These are phyloP conservation scores for Herminia tarsipennalis DNA, from an alignment of 2,888 invertebrate genomes.

Conservation along the genomic window DNA sequence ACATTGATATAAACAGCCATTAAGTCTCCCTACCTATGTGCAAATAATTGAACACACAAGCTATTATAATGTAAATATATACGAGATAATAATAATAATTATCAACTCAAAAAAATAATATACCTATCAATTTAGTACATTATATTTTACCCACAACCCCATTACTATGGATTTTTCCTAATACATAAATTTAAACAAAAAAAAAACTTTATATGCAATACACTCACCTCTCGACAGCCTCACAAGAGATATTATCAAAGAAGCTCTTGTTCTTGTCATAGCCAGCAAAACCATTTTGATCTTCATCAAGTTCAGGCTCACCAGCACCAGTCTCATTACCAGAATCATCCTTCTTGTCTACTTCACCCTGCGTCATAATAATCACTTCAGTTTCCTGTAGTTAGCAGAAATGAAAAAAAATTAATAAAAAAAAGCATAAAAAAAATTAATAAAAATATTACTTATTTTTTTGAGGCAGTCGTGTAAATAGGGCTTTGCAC, in stretches of 20 bases:
- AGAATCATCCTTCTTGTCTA: conserved; percentile 95
- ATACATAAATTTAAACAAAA: neutral
- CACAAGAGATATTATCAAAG: conserved; percentile 99
- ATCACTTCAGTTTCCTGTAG: conserved; percentile 43
- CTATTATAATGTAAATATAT: too few species aligned
- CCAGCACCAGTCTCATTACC: conserved; percentile 96
- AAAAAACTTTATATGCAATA: neutral
- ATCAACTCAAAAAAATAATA: too few species aligned
- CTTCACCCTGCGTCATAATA: conserved; percentile 81
- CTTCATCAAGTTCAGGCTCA: conserved; percentile 92
- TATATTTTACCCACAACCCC: too few species aligned
- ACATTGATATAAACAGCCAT: too few species aligned
- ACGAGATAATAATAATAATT: too few species aligned
- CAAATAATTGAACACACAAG: too few species aligned
- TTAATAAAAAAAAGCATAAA: conserved; percentile 7
- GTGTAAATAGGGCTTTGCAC: too few species aligned
- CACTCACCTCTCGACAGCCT: conserved; percentile 94
- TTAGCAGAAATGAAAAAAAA: conserved; percentile 24
- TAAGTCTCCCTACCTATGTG: too few species aligned
- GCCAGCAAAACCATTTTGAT: conserved; percentile 88
- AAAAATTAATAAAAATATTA: neutral
- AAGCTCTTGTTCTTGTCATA: conserved; percentile 99
- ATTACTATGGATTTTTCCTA: too few species aligned
- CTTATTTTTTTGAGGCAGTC: too few species aligned
- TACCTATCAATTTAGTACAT: too few species aligned